Evolutionary conservation across 1,140 invertebrate genomes (phyloP).

Genomic region (Pseudobourletiella spinata): DNA sequence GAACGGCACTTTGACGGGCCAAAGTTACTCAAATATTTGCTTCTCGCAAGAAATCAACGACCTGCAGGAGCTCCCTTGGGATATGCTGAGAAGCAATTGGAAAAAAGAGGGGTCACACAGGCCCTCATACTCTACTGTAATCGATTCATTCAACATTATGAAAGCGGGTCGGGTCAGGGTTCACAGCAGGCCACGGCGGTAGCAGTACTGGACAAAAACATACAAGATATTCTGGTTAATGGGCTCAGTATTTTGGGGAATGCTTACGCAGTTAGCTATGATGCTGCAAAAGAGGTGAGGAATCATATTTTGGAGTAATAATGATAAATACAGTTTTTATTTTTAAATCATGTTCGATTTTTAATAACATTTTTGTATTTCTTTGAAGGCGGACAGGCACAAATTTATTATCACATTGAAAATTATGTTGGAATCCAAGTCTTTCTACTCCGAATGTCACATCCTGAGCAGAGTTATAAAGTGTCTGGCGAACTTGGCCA

Average conservation of each 20-base stretch:
- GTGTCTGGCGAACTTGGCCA: constrained; percentile 2
- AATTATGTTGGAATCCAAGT: not conserved
- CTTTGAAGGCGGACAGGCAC: not conserved
- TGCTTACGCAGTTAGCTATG: not conserved
- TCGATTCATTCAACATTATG: too few species aligned
- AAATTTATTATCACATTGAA: not conserved
- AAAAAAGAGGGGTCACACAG: not conserved
- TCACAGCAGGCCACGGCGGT: too few species aligned
- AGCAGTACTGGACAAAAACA: too few species aligned
- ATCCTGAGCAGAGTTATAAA: not conserved
- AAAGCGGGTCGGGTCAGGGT: too few species aligned
- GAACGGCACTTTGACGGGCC: not conserved
- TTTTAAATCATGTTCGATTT: not conserved
- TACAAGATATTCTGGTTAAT: too few species aligned
- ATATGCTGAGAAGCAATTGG: not conserved
- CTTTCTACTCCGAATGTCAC: not conserved
- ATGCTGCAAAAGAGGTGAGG: not conserved
- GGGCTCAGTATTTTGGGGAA: constrained; percentile 1
- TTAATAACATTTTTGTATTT: not conserved
- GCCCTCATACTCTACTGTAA: not conserved
- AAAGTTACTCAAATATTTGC: not conserved
- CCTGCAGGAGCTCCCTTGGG: not conserved
- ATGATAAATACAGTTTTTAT: not conserved
- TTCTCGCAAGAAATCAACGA: not conserved
- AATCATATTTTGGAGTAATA: too few species aligned